Conservation (phyloP, 2,797 vertebrate genomes). For the Phalanger gymnotis region DNA sequence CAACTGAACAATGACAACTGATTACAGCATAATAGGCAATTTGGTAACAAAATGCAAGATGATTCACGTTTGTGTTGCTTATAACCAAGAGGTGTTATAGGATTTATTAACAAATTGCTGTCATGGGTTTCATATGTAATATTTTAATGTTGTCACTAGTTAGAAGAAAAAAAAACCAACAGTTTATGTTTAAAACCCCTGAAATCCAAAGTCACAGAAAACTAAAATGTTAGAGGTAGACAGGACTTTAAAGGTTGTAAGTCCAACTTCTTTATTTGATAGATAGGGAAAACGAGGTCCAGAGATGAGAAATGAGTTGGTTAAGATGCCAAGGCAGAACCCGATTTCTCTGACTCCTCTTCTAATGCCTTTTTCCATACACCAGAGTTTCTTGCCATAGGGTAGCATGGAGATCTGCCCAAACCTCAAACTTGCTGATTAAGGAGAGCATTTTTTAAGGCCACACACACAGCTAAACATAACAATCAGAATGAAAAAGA, state of each 20-base stretch:
- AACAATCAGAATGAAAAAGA: rapidly evolving
- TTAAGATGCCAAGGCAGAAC: not conserved
- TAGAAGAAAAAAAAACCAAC: conserved; percentile 28
- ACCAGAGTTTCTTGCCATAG: not conserved
- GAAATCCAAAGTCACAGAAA: not conserved
- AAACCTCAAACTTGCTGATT: not conserved
- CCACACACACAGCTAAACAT: not conserved
- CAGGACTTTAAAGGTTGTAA: rapidly evolving
- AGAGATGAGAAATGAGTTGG: not conserved
- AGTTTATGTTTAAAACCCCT: not conserved
- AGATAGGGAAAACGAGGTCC: not conserved
- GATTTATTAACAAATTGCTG: conserved; percentile 44
- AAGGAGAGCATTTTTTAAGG: not conserved
- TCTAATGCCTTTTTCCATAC: not conserved
- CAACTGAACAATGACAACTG: not conserved
- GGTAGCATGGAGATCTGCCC: not conserved
- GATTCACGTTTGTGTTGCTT: conserved; percentile 31
- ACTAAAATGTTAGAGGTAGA: not conserved
- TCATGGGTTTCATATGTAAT: conserved; percentile 45
- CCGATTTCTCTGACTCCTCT: not conserved
- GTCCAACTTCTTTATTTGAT: not conserved
- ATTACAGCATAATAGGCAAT: conserved; percentile 9
- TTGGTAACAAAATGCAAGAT: conserved; percentile 3
- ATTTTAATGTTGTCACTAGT: conserved; percentile 58
- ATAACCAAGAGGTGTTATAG: conserved; percentile 16